phyloP scores from a whole-genome alignment of 2,797 vertebrate species.

The Propithecus perrieri region DNA sequence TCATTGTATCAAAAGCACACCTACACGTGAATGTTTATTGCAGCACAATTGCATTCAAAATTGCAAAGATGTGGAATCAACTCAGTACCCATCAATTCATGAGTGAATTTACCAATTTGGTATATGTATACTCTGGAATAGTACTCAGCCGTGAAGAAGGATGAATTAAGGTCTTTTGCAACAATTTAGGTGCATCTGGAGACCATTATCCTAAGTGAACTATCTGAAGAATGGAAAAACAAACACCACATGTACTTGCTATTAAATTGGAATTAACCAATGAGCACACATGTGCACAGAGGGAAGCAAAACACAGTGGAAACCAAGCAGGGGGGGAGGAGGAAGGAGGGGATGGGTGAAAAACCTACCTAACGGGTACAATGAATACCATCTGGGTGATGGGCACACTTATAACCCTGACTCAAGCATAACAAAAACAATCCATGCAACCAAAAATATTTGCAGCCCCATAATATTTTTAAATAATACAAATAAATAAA shows the following conservation, averaged over 20 bases:
- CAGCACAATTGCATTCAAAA: neutral
- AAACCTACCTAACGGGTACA: neutral
- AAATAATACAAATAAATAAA: neutral
- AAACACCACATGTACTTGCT: neutral
- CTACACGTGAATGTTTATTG: neutral
- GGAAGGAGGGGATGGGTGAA: neutral
- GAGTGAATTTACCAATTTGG: neutral
- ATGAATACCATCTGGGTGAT: neutral
- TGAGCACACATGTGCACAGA: neutral
- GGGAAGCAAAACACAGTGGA: neutral
- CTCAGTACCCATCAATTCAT: neutral
- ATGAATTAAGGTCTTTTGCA: neutral
- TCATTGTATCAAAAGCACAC: neutral
- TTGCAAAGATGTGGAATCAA: neutral
- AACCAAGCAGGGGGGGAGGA: neutral
- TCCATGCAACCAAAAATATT: neutral
- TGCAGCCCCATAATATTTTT: neutral
- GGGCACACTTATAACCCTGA: neutral
- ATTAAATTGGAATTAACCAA: neutral
- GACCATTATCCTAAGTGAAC: neutral
- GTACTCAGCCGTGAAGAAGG: neutral
- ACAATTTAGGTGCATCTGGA: neutral
- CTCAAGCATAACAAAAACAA: neutral
- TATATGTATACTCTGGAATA: neutral
- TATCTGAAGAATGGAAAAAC: neutral